phyloP scores from a whole-genome alignment of 2,797 vertebrate genomes.

The Oreonectes daqikongensis region DNA sequence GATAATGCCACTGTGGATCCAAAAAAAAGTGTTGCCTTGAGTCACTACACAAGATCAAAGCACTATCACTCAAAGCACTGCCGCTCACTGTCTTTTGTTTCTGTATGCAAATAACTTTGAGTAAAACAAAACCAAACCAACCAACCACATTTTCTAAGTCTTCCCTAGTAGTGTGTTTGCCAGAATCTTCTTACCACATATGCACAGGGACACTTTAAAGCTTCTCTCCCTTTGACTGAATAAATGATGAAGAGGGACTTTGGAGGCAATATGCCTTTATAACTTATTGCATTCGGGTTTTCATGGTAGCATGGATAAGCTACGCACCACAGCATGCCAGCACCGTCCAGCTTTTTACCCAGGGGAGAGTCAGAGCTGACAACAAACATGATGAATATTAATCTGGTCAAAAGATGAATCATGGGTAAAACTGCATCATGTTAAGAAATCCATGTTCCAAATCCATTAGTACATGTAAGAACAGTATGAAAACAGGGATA shows the following conservation, averaged over 20 bases:
- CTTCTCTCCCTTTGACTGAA: slow-evolving; percentile 56
- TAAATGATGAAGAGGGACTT: slow-evolving; percentile 68
- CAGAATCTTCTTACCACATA: not conserved
- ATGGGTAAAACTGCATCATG: not conserved
- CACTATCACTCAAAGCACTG: slow-evolving; percentile 39
- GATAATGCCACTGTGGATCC: not conserved
- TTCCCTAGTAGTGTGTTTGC: not conserved
- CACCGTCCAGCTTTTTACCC: not conserved
- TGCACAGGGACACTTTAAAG: slow-evolving; percentile 44
- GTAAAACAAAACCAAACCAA: slow-evolving; percentile 57
- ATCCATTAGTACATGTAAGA: not conserved
- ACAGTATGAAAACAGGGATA: not conserved
- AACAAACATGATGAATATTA: slow-evolving; percentile 27
- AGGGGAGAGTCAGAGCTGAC: not conserved
- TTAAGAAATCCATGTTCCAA: not conserved
- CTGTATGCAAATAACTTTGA: slow-evolving; percentile 61
- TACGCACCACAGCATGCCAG: slow-evolving; percentile 28
- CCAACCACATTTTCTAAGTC: slow-evolving; percentile 9
- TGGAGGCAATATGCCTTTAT: slow-evolving; percentile 51
- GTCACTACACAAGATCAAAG: slow-evolving; percentile 64
- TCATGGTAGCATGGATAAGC: slow-evolving; percentile 34
- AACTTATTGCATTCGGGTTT: slow-evolving; percentile 64
- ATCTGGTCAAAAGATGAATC: not conserved
- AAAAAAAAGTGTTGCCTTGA: slow-evolving; percentile 46
- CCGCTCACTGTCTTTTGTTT: slow-evolving; percentile 60